Evolutionary conservation across 1,140 invertebrate species (phyloP).

Genomic region (Melanaphis sacchari): DNA sequence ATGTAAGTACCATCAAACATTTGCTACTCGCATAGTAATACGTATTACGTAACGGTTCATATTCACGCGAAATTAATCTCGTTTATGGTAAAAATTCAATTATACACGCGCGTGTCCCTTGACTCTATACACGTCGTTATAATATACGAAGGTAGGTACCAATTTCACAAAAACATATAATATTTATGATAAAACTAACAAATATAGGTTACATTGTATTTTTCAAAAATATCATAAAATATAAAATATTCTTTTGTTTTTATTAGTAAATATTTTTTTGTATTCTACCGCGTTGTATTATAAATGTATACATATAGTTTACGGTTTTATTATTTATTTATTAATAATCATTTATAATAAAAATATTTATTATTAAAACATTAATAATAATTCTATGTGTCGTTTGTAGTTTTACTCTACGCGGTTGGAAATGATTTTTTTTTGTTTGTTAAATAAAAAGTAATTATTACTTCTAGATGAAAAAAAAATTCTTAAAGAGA

Average conservation of each 20-base stretch:
- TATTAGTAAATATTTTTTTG: neutral
- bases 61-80: conserved; percentile 15
- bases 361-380: neutral
- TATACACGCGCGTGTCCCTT: neutral
- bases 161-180: neutral
- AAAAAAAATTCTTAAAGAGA: neutral
- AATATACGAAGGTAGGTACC: neutral
- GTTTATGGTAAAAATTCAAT: conserved; percentile 15
- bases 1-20: neutral
- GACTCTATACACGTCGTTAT: neutral
- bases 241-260: neutral
- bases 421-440: too few species aligned
- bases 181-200: conserved; percentile 6
- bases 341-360: neutral
- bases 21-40: neutral
- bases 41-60: neutral
- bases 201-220: neutral
- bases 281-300: neutral
- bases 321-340: neutral
- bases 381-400: neutral
- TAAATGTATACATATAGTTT: too few species aligned
- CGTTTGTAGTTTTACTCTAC: neutral
- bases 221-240: neutral
- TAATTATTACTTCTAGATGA: neutral
- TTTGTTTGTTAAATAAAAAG: too few species aligned